Conservation (phyloP, 2,113 vertebrate species). For the Scomber colias region DNA sequence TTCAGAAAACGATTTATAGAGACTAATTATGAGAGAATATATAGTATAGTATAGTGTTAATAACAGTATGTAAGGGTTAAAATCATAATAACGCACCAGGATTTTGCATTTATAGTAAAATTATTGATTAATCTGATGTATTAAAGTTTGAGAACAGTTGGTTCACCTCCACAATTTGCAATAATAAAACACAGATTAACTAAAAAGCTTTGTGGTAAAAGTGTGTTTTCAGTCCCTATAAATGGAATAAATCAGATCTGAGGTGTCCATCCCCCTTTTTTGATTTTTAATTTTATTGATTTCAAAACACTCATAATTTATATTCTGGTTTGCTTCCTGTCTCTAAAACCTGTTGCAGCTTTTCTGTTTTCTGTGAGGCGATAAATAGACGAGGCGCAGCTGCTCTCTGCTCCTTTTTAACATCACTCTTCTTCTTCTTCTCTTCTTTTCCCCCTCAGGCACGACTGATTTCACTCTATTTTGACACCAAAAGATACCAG, state of each 20-base stretch:
- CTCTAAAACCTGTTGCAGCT: background rate
- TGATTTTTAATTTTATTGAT: background rate
- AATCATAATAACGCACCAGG: too few species aligned
- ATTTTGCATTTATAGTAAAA: too few species aligned
- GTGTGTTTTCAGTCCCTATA: too few species aligned
- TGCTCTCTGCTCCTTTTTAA: slow-evolving; percentile 25
- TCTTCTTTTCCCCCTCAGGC: slow-evolving; percentile 83
- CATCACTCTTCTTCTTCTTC: background rate
- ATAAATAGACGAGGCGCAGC: background rate
- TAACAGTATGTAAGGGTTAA: too few species aligned
- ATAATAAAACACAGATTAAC: too few species aligned
- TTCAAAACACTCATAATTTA: background rate
- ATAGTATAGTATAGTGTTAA: too few species aligned
- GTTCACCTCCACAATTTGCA: accelerated
- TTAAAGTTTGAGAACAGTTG: too few species aligned
- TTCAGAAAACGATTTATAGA: too few species aligned
- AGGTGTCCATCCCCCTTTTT: background rate
- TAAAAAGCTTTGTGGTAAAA: too few species aligned
- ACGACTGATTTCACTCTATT: slow-evolving; percentile 97
- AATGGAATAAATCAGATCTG: too few species aligned
- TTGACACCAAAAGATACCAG: slow-evolving; percentile 98
- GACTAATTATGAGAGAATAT: too few species aligned
- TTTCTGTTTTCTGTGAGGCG: background rate
- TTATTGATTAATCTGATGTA: background rate
- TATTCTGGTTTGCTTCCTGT: background rate